Evolutionary conservation across 2,888 invertebrate genomes (phyloP).

Genomic region (Anticlea derivata): DNA sequence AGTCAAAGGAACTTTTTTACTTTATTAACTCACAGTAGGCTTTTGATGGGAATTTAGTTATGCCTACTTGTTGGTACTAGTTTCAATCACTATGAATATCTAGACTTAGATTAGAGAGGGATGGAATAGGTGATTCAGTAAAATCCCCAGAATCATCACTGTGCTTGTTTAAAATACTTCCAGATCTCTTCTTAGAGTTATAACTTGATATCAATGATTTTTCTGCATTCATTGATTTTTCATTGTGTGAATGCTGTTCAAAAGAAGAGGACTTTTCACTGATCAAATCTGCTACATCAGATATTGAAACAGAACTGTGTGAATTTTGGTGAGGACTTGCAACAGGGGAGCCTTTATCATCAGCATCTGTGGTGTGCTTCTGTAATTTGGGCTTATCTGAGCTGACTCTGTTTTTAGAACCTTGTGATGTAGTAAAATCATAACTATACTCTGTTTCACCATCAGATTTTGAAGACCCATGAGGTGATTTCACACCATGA

Average conservation of each 20-base stretch:
- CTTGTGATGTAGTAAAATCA: conserved; percentile 64
- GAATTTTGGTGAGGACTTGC: conserved; percentile 61
- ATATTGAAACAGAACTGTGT: conserved; percentile 70
- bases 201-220: conserved; percentile 41
- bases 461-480: conserved; percentile 54
- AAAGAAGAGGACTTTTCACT: conserved; percentile 65
- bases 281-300: conserved; percentile 74
- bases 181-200: conserved; percentile 43
- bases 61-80: not conserved
- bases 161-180: conserved; percentile 46
- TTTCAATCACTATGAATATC: conserved; percentile 74
- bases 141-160: conserved; percentile 74
- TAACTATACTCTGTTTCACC: conserved; percentile 67
- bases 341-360: conserved; percentile 43
- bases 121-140: conserved; percentile 72
- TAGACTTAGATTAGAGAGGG: conserved; percentile 74
- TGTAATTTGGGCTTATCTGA: conserved; percentile 33
- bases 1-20: conserved; percentile 8
- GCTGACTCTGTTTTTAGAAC: conserved; percentile 48
- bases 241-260: conserved; percentile 44
- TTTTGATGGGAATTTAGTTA: conserved; percentile 6
- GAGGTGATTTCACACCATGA: conserved; percentile 43
- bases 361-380: conserved; percentile 28
- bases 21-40: conserved; percentile 17
- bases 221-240: conserved; percentile 38